Base-by-base conservation (phyloP, 2,888 invertebrate species). In the Agonopterix subpropinquella region DNA sequence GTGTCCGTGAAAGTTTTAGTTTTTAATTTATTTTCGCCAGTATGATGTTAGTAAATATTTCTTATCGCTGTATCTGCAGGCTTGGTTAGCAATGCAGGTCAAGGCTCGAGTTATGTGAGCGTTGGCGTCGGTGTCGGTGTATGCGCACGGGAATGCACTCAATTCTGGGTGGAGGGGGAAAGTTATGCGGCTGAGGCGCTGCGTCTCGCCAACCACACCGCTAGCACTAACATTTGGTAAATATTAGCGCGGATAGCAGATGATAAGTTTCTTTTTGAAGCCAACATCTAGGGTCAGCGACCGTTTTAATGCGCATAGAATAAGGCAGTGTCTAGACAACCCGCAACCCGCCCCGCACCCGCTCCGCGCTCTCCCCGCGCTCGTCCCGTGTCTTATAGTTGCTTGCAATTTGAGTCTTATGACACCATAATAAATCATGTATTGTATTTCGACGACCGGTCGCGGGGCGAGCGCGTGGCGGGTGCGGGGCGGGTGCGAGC, bases 81-180 rank as follows among this genome's bases (percentile, higher is more conserved):
- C 75, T 73, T 77, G 73, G 75, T 73, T 75, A 70, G 65, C 71
- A 64, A 80, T 77, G 75, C 76, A 67, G 78, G 82, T 74, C 81
- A 80, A 79, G 77, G 80, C 71, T 73, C 68, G 62, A 67, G 67
- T 78, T 77, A 75, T 80, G 72, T 70, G 72, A 74, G 64, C 64
- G 70, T 62, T 58, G 56, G 57, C 52, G 62, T 57, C 61, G 56
- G 64, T 64, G 67, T 59, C 59, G 56, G 64, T 64, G 67, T 59
- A 59, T 61, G 66, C 67, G 61, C 64, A 56, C 57, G 54, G 69
- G 70, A 65, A 73, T 74, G 67, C 62, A 57, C 48, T 42, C 42
- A 65, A 72, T 73, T 67, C 62, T 53, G 49, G 62, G 58, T 48
- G 52, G 42, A 44, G 51, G 52, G 59, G 53, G 47, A 53, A 54